phyloP scores from a whole-genome alignment of 2,888 invertebrate species.

The Cephus pulcher region DNA sequence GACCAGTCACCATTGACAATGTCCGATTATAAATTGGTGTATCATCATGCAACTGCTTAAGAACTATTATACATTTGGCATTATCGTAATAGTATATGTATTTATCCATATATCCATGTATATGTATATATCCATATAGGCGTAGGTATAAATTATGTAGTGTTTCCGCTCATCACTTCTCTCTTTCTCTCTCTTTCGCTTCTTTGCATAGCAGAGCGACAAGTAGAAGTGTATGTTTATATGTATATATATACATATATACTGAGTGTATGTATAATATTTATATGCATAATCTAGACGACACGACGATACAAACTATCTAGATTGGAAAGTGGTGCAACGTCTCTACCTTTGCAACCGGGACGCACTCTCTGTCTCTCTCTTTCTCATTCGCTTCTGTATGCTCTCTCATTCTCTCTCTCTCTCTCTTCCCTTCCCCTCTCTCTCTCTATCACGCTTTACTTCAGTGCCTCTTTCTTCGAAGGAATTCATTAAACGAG shows the following conservation, averaged over 20 bases:
- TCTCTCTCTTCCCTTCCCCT: not conserved
- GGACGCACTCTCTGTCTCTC: not conserved
- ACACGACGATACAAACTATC: constrained; percentile 4
- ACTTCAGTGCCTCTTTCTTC: not conserved
- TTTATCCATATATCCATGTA: constrained; percentile 52
- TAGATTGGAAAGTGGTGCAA: constrained; percentile 9
- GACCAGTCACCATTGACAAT: not conserved
- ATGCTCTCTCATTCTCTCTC: not conserved
- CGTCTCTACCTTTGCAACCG: constrained; percentile 5
- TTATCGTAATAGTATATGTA: constrained; percentile 63
- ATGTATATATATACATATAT: constrained; percentile 3
- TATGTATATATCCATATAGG: constrained; percentile 1
- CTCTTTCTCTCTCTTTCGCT: not conserved
- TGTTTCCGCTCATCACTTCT: not conserved
- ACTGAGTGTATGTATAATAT: not conserved
- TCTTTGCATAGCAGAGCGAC: not conserved
- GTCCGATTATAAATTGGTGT: not conserved
- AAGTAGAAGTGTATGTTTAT: not conserved
- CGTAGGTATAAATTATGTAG: constrained; percentile 9
- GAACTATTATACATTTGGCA: constrained; percentile 66
- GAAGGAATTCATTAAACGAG: not conserved
- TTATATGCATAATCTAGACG: constrained; percentile 3
- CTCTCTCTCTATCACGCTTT: too few relatives aligned
- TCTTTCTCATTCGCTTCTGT: not conserved
- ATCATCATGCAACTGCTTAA: constrained; percentile 28